A percentile compares a stretch with the other conserved stretches of the same genome.
Conservation (phyloP, 2,113 vertebrate species). For the Campylorhamphus procurvoides region DNA sequence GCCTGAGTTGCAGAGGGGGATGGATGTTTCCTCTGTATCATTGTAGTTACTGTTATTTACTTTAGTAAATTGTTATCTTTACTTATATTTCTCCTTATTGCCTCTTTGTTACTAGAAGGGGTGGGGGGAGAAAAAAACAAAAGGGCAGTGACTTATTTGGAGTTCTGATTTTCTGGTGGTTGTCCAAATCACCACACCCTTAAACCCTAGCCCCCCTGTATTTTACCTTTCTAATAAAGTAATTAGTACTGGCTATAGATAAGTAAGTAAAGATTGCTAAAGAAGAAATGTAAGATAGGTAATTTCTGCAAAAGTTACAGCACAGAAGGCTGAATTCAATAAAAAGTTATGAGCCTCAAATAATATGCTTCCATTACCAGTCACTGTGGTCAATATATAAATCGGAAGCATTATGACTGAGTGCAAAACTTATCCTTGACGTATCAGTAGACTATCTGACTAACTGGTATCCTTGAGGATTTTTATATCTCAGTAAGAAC, state of each 20-base stretch:
- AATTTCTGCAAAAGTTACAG: neutral
- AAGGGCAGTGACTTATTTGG: neutral
- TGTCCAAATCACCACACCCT: neutral
- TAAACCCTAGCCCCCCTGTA: neutral
- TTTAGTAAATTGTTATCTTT: neutral
- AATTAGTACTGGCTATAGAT: neutral
- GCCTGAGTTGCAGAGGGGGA: neutral
- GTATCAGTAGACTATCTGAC: conserved; percentile 39
- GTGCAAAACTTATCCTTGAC: conserved; percentile 40
- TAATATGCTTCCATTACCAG: neutral
- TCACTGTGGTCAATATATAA: neutral
- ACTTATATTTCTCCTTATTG: neutral
- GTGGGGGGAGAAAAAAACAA: neutral
- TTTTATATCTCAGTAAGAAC: conserved; percentile 42
- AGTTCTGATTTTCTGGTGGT: neutral
- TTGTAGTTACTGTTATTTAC: neutral
- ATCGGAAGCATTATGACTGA: neutral
- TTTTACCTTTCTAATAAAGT: neutral
- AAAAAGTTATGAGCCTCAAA: neutral
- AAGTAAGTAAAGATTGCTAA: neutral
- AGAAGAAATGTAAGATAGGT: neutral
- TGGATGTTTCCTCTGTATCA: neutral
- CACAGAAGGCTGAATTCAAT: neutral
- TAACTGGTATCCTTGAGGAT: conserved; percentile 47
- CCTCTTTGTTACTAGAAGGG: neutral